phyloP scores from a whole-genome alignment of 2,797 vertebrate species.

The Cryptoprocta ferox region DNA sequence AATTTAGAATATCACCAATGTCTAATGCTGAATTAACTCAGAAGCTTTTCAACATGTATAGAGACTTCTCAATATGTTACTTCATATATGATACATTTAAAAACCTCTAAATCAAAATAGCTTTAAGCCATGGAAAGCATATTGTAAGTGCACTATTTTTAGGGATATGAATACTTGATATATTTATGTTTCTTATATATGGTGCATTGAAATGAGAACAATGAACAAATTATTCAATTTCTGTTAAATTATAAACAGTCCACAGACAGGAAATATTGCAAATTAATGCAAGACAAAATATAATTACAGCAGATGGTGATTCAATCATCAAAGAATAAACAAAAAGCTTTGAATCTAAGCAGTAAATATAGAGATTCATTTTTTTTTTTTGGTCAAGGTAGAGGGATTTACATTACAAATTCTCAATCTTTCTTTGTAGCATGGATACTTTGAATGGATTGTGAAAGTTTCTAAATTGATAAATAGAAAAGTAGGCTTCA shows the following conservation, averaged over 20 bases:
- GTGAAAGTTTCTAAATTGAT: not conserved
- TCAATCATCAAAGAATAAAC: not conserved
- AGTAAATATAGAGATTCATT: not conserved
- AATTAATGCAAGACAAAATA: not conserved
- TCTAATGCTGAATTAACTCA: constrained; percentile 37
- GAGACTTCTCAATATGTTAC: not conserved
- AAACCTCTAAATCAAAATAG: not conserved
- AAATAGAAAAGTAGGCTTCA: not conserved
- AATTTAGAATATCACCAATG: not conserved
- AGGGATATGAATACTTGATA: not conserved
- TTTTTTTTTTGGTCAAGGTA: not conserved
- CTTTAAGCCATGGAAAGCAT: not conserved
- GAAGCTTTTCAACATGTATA: not conserved
- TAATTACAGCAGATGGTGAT: not conserved
- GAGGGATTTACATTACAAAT: not conserved
- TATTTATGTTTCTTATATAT: not conserved
- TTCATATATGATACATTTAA: not conserved
- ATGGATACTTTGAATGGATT: not conserved
- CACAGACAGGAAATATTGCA: not conserved
- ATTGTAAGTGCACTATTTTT: not conserved
- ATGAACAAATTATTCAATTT: not conserved
- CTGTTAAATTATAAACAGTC: not conserved
- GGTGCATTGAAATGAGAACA: not conserved
- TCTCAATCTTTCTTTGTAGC: not conserved
- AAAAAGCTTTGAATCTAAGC: not conserved